Evolutionary conservation across 2,113 vertebrate genomes (phyloP).

Genomic region (Cnemophilus loriae): DNA sequence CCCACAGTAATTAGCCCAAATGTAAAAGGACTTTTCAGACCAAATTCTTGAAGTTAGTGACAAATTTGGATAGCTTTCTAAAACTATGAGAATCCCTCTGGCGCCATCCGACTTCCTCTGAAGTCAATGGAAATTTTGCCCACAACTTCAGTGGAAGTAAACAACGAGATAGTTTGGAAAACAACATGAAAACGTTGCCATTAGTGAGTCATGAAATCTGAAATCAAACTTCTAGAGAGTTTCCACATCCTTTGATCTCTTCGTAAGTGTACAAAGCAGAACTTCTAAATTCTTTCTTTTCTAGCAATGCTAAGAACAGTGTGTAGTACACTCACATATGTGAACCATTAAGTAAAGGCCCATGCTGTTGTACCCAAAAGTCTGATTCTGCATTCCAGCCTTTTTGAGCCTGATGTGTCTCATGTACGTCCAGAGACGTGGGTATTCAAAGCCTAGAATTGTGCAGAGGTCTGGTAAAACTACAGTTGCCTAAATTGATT

Average conservation of each 20-base stretch:
- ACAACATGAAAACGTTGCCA: neutral
- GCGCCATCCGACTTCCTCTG: slow-evolving; percentile 13
- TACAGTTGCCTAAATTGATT: neutral
- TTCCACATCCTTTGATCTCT: neutral
- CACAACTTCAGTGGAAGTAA: neutral
- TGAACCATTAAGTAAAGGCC: neutral
- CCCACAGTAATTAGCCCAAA: neutral
- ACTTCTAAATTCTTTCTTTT: neutral
- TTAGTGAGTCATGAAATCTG: slow-evolving; percentile 18
- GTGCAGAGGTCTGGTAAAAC: neutral
- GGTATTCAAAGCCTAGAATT: neutral
- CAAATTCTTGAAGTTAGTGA: neutral
- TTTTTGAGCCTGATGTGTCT: neutral
- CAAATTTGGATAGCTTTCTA: neutral
- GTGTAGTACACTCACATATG: accelerated
- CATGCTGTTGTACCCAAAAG: neutral
- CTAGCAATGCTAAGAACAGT: neutral
- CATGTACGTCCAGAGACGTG: neutral
- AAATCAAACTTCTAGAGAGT: neutral
- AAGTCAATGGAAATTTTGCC: slow-evolving; percentile 34
- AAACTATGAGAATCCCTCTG: slow-evolving; percentile 1
- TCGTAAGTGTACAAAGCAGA: neutral
- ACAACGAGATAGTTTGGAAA: slow-evolving; percentile 18
- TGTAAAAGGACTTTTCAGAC: neutral
- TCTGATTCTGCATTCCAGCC: neutral